phyloP scores from a whole-genome alignment of 2,113 vertebrate genomes.

The Corythoichthys intestinalis region DNA sequence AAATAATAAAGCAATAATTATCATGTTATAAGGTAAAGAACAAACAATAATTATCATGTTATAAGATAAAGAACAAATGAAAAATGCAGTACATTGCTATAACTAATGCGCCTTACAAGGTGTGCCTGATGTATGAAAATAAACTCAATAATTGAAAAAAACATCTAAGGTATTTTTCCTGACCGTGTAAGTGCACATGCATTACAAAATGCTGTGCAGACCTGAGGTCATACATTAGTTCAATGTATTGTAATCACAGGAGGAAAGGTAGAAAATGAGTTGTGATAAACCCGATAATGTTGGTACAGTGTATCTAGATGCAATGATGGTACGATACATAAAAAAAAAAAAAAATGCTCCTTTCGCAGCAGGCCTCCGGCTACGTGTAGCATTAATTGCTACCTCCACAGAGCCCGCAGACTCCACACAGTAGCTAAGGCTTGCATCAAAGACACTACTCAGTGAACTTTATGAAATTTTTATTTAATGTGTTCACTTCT shows the following conservation, averaged over 20 bases:
- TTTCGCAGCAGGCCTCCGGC: constrained; percentile 50
- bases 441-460: constrained; percentile 75
- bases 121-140: too few species aligned
- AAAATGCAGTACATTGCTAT: too few species aligned
- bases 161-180: too few species aligned
- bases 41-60: too few species aligned
- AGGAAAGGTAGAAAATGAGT: background rate
- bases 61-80: too few species aligned
- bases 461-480: constrained; percentile 79
- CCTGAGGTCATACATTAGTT: constrained; percentile 1
- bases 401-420: constrained; percentile 71
- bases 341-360: constrained; percentile 33
- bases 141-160: too few species aligned
- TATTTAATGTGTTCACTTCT: constrained; percentile 74
- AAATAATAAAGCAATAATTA: too few species aligned
- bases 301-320: constrained; percentile 34
- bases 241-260: constrained; percentile 1
- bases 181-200: background rate
- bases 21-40: too few species aligned
- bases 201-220: background rate
- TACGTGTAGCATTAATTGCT: constrained; percentile 74
- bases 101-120: too few species aligned
- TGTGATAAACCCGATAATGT: constrained; percentile 31
- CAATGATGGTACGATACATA: constrained; percentile 38
- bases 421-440: constrained; percentile 58